Evolutionary conservation across 2,113 vertebrate genomes (phyloP).

Genomic region (Muscicapa adusta): DNA sequence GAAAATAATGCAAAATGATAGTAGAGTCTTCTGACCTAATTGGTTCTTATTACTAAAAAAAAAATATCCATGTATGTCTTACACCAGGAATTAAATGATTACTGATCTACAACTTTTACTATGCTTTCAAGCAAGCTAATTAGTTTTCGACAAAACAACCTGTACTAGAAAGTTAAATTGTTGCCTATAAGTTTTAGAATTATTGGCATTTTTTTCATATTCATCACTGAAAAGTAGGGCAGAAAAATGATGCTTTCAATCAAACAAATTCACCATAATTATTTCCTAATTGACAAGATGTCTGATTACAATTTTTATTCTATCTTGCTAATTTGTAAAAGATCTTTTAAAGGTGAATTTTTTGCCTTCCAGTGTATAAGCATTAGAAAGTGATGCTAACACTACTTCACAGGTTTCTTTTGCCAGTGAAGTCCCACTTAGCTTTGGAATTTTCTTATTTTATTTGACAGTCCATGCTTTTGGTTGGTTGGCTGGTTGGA

Average conservation of each 20-base stretch:
- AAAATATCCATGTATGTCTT: not conserved
- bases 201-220: not conserved
- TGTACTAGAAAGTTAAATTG: not conserved
- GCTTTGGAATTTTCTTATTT: not conserved
- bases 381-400: not conserved
- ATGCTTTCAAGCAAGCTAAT: not conserved
- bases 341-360: not conserved
- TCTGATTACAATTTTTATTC: not conserved
- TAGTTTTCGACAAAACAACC: not conserved
- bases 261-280: not conserved
- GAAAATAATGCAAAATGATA: not conserved
- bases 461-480: not conserved
- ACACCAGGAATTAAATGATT: not conserved
- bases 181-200: not conserved
- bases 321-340: not conserved
- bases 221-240: not conserved
- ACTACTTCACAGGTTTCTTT: not conserved
- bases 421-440: not conserved
- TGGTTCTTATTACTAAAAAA: not conserved
- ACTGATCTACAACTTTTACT: not conserved
- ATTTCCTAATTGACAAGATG: constrained; percentile 10
- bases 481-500: not conserved
- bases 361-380: not conserved
- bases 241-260: not conserved
- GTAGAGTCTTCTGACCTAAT: not conserved